Base-by-base conservation (phyloP, 2,113 vertebrate genomes). In the Seriola dumerili region DNA sequence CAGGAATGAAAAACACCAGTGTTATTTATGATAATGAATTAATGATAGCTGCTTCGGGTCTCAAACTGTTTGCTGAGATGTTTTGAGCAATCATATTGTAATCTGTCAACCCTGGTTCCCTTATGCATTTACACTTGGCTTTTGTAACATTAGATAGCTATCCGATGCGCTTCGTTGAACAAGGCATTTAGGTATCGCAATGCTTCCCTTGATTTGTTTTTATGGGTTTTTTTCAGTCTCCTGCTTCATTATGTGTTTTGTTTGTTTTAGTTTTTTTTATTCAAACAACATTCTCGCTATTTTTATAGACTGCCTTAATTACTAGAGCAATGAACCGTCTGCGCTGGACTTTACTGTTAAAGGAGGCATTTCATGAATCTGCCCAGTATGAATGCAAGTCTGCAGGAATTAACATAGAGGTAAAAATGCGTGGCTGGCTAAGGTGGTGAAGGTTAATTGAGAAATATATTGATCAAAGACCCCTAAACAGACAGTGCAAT, bases 371-470 rank as follows among this genome's bases (percentile, higher is more conserved):
- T 77, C 19, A 57, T 46, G 64, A 71, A 70, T 16, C 16, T 68
- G 17, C 16, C n/a, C 36, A 29, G 42, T 34, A 17, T 19, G 13
- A 61, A 46, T 52, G 46, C 42, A 57, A 25, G 11, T 8, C 46
- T 76, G 52, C 17, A 46, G 72, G 42, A 79, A 72, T 75, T 46
- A 73, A 25, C 72, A 83, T 42, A 34, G 38, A 65, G 5, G 32
- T 6, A 57, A 68, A 79, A 59, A 78, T n/a, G 19, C 34, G 21
- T 23, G 5, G 25, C 61, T 52, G 46, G 40, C 48, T 40, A 14
- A 63, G 17, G 34, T 32, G n/a, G 13, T 23, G 58, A 88, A 87
- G 79, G 85, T 86, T 88, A 93, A 89, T 82, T 42, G 25, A 67
- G 50, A 72, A 79, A 79, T 25, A 59, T 58, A 85, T 70, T 48